phyloP scores from a whole-genome alignment of 1,140 invertebrate genomes.

The Drosophila pruinosa region DNA sequence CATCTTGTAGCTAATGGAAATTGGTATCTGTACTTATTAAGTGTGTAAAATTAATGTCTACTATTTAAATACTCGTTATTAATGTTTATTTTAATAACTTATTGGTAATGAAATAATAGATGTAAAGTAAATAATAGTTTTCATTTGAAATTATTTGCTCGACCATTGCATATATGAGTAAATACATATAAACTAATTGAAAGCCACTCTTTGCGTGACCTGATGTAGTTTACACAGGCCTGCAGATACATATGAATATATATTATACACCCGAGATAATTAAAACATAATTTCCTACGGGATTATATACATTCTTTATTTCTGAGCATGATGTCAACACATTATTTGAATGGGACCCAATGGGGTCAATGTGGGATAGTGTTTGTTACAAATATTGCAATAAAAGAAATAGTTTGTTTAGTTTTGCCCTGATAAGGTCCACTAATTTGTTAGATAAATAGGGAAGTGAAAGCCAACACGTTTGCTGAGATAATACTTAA shows the following conservation, averaged over 20 bases:
- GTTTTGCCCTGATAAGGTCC: neutral
- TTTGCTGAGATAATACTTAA: neutral
- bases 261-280: slow-evolving; percentile 6
- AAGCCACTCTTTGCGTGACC: slow-evolving; percentile 19
- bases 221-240: neutral
- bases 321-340: neutral
- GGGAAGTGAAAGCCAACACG: neutral
- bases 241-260: neutral
- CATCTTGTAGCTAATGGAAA: too few relatives aligned
- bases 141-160: neutral
- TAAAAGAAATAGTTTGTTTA: neutral
- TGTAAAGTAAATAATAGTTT: neutral
- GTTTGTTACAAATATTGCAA: neutral
- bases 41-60: neutral
- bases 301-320: neutral
- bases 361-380: neutral
- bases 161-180: neutral
- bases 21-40: too few relatives aligned
- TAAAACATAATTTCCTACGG: slow-evolving; percentile 16
- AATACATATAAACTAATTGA: slow-evolving; percentile 2
- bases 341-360: neutral
- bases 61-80: neutral
- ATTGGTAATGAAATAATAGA: neutral
- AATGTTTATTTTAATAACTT: neutral
- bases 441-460: too few relatives aligned